Conservation (phyloP, 2,797 vertebrate species). For the Hippoglossus hippoglossus region DNA sequence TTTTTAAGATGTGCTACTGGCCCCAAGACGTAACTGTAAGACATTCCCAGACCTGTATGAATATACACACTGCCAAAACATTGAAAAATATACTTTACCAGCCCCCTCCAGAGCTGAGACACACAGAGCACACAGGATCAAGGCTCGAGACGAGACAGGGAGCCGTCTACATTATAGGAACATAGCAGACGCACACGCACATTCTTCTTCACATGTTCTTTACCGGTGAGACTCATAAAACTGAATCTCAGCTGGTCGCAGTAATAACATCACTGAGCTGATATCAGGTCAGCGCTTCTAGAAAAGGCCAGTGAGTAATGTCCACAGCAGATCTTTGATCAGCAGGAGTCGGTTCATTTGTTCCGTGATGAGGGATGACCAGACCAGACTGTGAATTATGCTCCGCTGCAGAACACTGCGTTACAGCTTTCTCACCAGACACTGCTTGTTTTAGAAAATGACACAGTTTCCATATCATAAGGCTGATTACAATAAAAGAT, state of each 20-base stretch:
- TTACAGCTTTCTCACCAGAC: background rate
- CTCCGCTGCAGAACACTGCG: constrained; percentile 17
- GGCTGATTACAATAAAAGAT: no score
- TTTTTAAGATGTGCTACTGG: constrained; percentile 59
- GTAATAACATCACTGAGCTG: constrained; percentile 31
- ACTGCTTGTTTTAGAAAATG: no score
- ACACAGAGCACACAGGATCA: background rate
- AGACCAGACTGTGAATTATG: constrained; percentile 24
- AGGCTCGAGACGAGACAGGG: background rate
- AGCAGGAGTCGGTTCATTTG: constrained; percentile 30
- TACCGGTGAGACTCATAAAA: background rate
- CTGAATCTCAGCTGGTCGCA: constrained; percentile 16
- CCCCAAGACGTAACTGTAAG: constrained; percentile 39
- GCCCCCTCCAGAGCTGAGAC: background rate
- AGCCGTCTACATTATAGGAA: background rate
- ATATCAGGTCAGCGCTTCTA: constrained; percentile 1
- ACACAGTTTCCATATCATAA: no score
- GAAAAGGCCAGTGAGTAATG: constrained; percentile 15
- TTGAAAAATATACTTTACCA: constrained; percentile 1
- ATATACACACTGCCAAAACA: background rate
- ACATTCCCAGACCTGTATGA: constrained; percentile 45
- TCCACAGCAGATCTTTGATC: constrained; percentile 52
- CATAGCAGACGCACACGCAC: background rate
- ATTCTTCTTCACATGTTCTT: background rate
- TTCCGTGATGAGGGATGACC: constrained; percentile 13